Percentiles rank a stretch among this genome's conserved stretches.
These are phyloP conservation scores for Pelvicachromis taeniatus DNA, from an alignment of 2,113 vertebrate genomes.

Conservation along the genomic window DNA sequence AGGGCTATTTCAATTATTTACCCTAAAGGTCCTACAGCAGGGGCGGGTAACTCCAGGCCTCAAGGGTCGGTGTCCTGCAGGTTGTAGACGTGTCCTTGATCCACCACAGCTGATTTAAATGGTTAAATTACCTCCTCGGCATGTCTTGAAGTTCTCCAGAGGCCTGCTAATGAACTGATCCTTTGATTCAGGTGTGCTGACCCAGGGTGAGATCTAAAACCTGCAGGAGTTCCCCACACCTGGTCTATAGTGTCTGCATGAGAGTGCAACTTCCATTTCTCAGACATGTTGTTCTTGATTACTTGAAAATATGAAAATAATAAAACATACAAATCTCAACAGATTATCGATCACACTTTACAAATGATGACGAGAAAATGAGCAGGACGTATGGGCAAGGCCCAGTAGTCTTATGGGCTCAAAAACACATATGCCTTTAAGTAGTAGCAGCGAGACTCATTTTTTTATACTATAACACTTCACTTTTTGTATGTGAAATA, in stretches of 20 bases:
- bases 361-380: neutral
- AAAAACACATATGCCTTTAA: neutral
- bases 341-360: neutral
- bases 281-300: rapidly evolving
- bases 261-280: neutral
- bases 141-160: no score
- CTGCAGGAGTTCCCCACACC: neutral
- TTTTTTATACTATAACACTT: neutral
- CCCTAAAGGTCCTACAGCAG: neutral
- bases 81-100: neutral
- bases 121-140: no score
- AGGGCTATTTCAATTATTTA: neutral
- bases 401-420: neutral
- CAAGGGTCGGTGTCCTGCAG: rapidly evolving
- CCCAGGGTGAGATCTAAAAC: no score
- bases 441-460: neutral
- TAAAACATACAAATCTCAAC: neutral
- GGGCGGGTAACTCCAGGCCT: rapidly evolving
- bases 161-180: no score
- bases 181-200: no score
- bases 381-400: neutral
- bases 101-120: neutral
- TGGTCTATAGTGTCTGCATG: neutral
- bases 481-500: rapidly evolving
- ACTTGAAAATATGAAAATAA: neutral